phyloP scores from a whole-genome alignment of 2,888 invertebrate genomes.

The Vannuccia rotundouncinata region DNA sequence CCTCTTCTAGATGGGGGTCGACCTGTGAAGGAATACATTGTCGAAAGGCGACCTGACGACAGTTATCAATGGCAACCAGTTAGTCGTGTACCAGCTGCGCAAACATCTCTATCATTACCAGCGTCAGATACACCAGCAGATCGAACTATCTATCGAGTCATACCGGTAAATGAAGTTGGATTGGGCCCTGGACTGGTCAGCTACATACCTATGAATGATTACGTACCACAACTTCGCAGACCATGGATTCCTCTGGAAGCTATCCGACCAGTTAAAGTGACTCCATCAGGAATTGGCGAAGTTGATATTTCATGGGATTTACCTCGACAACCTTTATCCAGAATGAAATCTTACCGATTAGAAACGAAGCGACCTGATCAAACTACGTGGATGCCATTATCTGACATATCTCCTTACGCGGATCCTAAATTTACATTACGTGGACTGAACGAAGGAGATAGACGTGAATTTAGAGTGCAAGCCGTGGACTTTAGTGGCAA shows the following conservation, averaged over 20 bases:
- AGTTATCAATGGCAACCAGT: slow-evolving; percentile 38
- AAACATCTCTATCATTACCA: not conserved
- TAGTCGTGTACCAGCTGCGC: slow-evolving; percentile 18
- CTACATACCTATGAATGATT: not conserved
- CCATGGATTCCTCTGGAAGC: slow-evolving; percentile 31
- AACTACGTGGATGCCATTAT: not conserved
- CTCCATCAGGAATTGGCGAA: not conserved
- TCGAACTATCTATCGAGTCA: slow-evolving; percentile 37
- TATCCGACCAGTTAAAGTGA: not conserved
- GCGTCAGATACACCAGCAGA: not conserved
- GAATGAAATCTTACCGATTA: not conserved
- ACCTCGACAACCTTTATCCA: not conserved
- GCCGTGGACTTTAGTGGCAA: slow-evolving; percentile 33
- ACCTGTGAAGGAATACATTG: slow-evolving; percentile 38
- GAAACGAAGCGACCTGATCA: not conserved
- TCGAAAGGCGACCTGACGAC: not conserved
- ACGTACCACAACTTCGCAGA: not conserved
- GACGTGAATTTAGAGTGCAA: slow-evolving; percentile 38
- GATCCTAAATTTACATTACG: not conserved
- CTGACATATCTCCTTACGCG: not conserved
- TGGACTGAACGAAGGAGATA: slow-evolving; percentile 33
- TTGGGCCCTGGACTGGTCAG: not conserved
- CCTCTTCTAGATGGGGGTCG: slow-evolving; percentile 41
- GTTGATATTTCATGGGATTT: not conserved
- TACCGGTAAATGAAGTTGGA: slow-evolving; percentile 38